These are phyloP conservation scores for Sphaerophoria taeniata DNA, from an alignment of 2,888 invertebrate species.

Conservation along the genomic window DNA sequence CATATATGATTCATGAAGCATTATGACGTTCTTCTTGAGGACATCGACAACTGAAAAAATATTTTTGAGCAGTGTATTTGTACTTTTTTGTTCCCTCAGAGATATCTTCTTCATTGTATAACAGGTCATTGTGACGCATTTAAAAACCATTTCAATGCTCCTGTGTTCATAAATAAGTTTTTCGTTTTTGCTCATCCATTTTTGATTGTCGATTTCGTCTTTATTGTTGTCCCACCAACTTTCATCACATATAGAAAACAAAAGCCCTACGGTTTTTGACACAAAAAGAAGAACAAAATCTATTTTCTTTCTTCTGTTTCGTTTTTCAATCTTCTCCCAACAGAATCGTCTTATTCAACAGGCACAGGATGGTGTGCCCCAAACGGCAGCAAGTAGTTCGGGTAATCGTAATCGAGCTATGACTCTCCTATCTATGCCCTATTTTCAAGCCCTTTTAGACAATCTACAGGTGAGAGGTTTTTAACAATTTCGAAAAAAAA, in stretches of 20 bases:
- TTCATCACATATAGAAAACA: neutral
- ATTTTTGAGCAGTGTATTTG: constrained; percentile 16
- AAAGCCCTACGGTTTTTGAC: neutral
- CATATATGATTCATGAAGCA: too few relatives aligned
- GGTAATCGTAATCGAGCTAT: constrained; percentile 82
- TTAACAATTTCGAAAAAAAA: constrained; percentile 12
- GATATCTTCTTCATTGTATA: constrained; percentile 9
- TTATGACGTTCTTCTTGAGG: neutral
- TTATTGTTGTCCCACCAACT: neutral
- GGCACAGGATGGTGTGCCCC: constrained; percentile 81
- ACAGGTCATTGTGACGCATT: neutral
- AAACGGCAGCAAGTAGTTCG: constrained; percentile 82
- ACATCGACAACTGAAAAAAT: neutral
- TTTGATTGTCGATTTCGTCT: neutral
- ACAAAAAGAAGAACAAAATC: neutral
- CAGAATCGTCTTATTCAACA: constrained; percentile 81
- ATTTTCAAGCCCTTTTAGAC: constrained; percentile 88
- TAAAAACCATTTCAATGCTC: neutral
- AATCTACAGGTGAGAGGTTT: constrained; percentile 88
- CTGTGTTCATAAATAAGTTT: neutral
- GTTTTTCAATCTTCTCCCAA: constrained; percentile 69
- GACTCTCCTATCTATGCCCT: constrained; percentile 84
- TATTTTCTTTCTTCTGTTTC: constrained; percentile 7
- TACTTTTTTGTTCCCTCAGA: neutral
- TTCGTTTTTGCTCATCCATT: constrained; percentile 1